Base-by-base conservation (phyloP, 2,113 vertebrate species). In the Piprites chloris region DNA sequence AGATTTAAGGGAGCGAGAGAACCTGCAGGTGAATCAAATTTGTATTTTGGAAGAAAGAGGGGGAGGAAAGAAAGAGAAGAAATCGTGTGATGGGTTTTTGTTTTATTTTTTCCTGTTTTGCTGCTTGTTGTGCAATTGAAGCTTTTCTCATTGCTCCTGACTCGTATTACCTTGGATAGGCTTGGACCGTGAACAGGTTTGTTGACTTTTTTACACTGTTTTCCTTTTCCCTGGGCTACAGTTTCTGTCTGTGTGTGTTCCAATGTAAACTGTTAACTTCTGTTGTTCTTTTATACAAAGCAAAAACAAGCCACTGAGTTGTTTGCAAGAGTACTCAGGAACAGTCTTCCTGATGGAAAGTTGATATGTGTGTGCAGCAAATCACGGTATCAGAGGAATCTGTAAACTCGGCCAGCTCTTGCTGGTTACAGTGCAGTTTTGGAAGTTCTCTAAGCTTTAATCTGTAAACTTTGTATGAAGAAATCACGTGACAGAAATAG, bases 71-170 rank as follows among this genome's bases (percentile, higher is more conserved):
- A 8, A 3, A 35, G 22, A 55, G 33, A 66, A 86, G 7, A 79
- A 79, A 52, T 1, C 24, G 4, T 27, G 8, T 32, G 10, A 22
- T 21, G 7, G 5, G 1, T 0, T 27, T 69, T 74, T 41, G 5
- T 39, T 67, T 41, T 75, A 22, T 20, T 67, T 75, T n/a, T 52
- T 63, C 10, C 5, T 62, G 0, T 47, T 41, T 73, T 86, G 9
- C 7, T 71, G 21, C 7, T 14, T 26, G 46, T 69, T 66, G 24
- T 27, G 19, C 3, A 50, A 74, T 50, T 73, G 12, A 69, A 80
- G 21, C 9, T 90, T 84, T 80, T 61, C 6, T 35, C 0, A 6
- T 14, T 37, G 30, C 7, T 81, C 8, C 23, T 81, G 46, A 44
- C 10, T 56, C 66, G 9, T 0, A 2, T 39, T 77, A n/a, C 30